Conservation (phyloP, 2,113 vertebrate species). For the Panthera tigris region DNA sequence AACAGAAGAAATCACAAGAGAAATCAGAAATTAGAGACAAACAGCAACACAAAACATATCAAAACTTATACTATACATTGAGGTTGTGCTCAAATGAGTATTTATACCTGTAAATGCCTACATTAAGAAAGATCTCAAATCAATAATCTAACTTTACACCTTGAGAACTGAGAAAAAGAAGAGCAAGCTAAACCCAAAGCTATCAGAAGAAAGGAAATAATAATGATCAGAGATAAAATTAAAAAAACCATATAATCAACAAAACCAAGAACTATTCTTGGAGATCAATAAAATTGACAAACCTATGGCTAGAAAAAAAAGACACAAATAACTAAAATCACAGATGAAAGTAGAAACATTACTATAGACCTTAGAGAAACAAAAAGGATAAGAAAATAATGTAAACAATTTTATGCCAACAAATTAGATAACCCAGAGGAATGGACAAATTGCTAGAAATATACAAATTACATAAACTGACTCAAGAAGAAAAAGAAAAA, state of each 20-base stretch:
- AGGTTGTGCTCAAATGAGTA: not conserved
- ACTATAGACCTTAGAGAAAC: not conserved
- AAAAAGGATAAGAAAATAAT: not conserved
- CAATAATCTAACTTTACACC: not conserved
- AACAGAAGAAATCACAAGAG: not conserved
- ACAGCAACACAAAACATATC: not conserved
- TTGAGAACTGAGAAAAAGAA: not conserved
- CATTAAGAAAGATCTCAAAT: not conserved
- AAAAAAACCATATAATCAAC: not conserved
- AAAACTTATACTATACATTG: not conserved
- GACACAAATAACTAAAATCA: not conserved
- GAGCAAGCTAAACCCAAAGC: not conserved
- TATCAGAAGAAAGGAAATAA: not conserved
- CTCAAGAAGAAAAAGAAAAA: constrained; percentile 17
- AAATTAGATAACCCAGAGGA: not conserved
- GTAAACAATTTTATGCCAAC: not conserved
- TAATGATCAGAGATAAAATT: constrained; percentile 9
- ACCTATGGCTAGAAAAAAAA: not conserved
- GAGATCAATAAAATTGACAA: not conserved
- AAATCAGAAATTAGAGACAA: not conserved
- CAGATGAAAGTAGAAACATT: not conserved
- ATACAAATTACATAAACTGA: not conserved
- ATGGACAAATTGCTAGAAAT: constrained; percentile 31
- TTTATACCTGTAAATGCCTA: not conserved
- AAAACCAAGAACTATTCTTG: not conserved